Conservation (phyloP, 2,113 vertebrate genomes). For the Pundamilia nyererei region DNA sequence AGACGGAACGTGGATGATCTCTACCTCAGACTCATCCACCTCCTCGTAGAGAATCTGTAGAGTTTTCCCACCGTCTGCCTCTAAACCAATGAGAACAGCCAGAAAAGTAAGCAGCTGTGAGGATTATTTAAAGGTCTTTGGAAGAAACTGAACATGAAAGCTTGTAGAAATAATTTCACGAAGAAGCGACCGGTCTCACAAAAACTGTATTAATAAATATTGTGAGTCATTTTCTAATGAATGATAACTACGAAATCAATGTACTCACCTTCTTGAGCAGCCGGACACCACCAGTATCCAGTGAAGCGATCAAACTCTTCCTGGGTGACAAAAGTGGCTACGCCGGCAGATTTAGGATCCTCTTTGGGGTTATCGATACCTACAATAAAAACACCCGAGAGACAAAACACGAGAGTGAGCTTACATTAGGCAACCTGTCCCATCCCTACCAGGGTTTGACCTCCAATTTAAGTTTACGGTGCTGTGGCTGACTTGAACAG, state of each 20-base stretch:
- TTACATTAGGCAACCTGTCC: background rate
- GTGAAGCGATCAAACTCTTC: conserved; percentile 96
- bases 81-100: conserved; percentile 46
- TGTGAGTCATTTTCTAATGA: fast-evolving
- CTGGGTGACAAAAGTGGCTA: conserved; percentile 94
- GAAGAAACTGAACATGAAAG: background rate
- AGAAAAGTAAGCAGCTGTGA: background rate
- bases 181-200: background rate
- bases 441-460: background rate
- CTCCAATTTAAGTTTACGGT: background rate
- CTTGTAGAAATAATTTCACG: background rate
- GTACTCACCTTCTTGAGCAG: conserved; percentile 76
- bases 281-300: conserved; percentile 93
- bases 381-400: conserved; percentile 26
- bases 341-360: conserved; percentile 85
- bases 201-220: background rate
- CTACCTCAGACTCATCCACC: conserved; percentile 85
- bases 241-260: background rate
- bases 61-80: conserved; percentile 76
- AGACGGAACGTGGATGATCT: conserved; percentile 90
- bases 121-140: background rate
- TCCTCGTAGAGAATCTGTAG: conserved; percentile 84
- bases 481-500: background rate
- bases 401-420: background rate
- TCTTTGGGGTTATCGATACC: conserved; percentile 84